Evolutionary conservation across 2,888 invertebrate genomes (phyloP), one percentile per base, ranked within the genome.

Genomic region (Lapara coniferarum): DNA sequence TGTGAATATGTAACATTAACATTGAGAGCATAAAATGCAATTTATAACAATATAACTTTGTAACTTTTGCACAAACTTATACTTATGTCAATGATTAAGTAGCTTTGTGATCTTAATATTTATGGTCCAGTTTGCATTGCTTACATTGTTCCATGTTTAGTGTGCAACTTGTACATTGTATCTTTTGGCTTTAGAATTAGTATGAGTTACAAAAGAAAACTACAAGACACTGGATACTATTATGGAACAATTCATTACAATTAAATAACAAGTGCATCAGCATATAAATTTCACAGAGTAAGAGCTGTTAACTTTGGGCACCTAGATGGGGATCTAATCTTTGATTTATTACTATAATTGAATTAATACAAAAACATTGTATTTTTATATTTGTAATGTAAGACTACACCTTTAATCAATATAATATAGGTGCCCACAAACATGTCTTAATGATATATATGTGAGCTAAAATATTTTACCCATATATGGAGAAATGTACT

Each of bases 251-350:
- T 86, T 83, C 68, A 85, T 89, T 87, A 88, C 73, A 88, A 89
- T 86, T 90, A 89, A 83, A 85, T 81, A 91, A 89, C 89, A 90
- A 89, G 81, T 83, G 86, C 87, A 86, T 86, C 85, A 80, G 87
- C 87, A 87, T 81, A 81, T 59, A n/a, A 16, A 37, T 59, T 59
- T 46, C 16, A 53, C 16, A 16, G 16, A 37, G n/a, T 44, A 46
- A 44, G 46, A 59, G 46, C 44, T 59, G 59, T 44, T 44, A 10
- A 25, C 37, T 56, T 56, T 59, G 46, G 46, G 59, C 59, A 59
- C 59, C 59, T 59, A n/a, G 44, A 37, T 59, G 16, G 44, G 59
- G 16, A 16, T 59, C 10, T 16, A 37, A 16, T 37, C 7, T 37
- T 37, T 37, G 37, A 37, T 37, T 37, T 37, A 37, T 37, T 37